phyloP scores from a whole-genome alignment of 1,140 invertebrate genomes.

The Eupeodes corollae region DNA sequence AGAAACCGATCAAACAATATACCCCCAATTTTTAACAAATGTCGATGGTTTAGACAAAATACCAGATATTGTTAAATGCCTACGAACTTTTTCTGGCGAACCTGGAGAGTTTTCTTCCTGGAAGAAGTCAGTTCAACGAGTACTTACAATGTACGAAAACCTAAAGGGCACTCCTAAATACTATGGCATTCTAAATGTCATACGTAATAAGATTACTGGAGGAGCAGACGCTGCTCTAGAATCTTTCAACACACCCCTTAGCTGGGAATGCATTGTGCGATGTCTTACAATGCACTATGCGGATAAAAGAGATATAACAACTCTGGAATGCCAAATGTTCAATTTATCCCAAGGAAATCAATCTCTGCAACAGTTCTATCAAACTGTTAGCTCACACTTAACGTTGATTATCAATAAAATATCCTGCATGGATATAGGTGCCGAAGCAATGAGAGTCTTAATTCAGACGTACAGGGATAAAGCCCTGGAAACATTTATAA shows the following conservation, averaged over 20 bases:
- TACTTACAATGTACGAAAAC: slow-evolving; percentile 1
- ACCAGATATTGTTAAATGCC: no score
- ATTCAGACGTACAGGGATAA: slow-evolving; percentile 1
- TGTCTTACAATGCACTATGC: slow-evolving; percentile 11
- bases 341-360: neutral
- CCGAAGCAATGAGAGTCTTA: neutral
- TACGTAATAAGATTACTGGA: slow-evolving; percentile 3
- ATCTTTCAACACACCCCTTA: slow-evolving; percentile 2
- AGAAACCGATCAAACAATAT: no score
- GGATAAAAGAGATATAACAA: slow-evolving; percentile 10
- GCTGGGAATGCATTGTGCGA: slow-evolving; percentile 1
- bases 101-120: slow-evolving; percentile 1
- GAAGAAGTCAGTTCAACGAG: slow-evolving; percentile 6
- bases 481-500: slow-evolving; percentile 1
- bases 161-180: slow-evolving; percentile 1
- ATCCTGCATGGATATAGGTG: neutral
- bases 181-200: slow-evolving; percentile 1
- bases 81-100: slow-evolving; percentile 3
- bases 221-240: slow-evolving; percentile 1
- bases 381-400: slow-evolving; percentile 1
- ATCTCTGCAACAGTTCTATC: neutral
- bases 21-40: no score
- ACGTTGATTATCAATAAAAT: slow-evolving; percentile 1
- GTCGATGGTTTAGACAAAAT: no score
- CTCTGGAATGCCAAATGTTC: no score